Conservation (phyloP, 2,888 invertebrate species). For the Nowickia ferox region DNA sequence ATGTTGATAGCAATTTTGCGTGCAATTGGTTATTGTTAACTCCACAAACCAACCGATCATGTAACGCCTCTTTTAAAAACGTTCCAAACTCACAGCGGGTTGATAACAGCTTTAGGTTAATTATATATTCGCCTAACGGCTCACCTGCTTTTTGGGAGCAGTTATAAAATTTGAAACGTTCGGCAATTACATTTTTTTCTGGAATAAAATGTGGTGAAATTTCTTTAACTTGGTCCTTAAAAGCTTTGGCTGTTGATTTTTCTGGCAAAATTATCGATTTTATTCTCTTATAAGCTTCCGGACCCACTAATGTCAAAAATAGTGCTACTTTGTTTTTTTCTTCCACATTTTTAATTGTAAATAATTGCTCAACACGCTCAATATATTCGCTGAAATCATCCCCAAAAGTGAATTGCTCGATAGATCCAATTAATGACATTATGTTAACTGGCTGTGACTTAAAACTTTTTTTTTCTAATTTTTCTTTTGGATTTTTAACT, state of each 20-base stretch:
- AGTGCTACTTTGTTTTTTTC: too few species aligned
- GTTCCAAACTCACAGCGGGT: background rate
- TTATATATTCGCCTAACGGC: constrained; percentile 9
- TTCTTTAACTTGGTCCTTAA: background rate
- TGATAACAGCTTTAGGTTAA: constrained; percentile 20
- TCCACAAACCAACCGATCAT: background rate
- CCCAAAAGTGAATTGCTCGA: too few species aligned
- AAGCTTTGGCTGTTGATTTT: background rate
- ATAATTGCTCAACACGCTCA: too few species aligned
- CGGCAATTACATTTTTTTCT: constrained; percentile 18
- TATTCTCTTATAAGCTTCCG: background rate
- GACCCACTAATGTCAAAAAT: too few species aligned
- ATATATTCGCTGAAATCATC: too few species aligned
- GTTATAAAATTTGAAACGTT: constrained; percentile 31
- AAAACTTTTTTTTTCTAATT: too few species aligned
- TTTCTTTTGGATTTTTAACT: too few species aligned
- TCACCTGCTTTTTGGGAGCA: constrained; percentile 1
- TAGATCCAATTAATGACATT: too few species aligned
- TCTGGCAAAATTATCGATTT: background rate
- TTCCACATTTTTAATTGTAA: too few species aligned
- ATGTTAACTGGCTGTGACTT: too few species aligned
- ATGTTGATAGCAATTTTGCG: constrained; percentile 25
- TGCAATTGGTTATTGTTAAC: background rate
- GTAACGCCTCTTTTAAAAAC: background rate
- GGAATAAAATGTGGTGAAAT: constrained; percentile 4